These are phyloP conservation scores for Edolisoma coerulescens DNA, from an alignment of 2,113 vertebrate species.

Conservation along the genomic window DNA sequence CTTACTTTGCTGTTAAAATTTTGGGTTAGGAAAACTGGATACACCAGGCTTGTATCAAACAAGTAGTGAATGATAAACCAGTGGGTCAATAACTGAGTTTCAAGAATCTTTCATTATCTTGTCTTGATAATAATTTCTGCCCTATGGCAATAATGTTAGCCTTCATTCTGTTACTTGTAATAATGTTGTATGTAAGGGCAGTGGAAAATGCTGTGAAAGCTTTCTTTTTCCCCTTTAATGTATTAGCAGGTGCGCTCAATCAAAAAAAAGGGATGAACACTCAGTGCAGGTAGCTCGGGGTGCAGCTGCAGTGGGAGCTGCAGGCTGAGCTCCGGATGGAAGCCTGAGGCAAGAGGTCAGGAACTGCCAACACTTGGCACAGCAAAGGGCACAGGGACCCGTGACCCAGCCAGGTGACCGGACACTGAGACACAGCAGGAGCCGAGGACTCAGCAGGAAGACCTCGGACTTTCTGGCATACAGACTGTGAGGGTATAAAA, in stretches of 20 bases:
- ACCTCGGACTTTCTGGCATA: background rate
- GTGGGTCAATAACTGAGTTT: background rate
- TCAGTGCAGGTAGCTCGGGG: accelerated
- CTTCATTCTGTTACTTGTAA: background rate
- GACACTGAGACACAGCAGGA: background rate
- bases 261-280: background rate
- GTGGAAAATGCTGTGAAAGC: background rate
- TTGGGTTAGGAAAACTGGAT: background rate
- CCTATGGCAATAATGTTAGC: background rate
- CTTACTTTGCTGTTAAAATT: background rate
- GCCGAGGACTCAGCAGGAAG: background rate
- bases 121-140: background rate
- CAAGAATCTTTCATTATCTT: background rate
- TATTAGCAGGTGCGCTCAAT: background rate
- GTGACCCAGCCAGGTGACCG: accelerated
- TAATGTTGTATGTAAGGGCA: too few species aligned
- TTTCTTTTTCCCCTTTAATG: background rate
- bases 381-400: background rate
- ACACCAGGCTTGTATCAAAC: background rate
- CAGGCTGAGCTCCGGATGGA: background rate
- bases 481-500: background rate
- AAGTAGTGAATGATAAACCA: background rate
- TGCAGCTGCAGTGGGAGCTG: background rate
- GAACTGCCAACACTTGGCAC: background rate
- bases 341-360: background rate